phyloP scores from a whole-genome alignment of 2,888 invertebrate genomes.

The Drosophila fungiperda region DNA sequence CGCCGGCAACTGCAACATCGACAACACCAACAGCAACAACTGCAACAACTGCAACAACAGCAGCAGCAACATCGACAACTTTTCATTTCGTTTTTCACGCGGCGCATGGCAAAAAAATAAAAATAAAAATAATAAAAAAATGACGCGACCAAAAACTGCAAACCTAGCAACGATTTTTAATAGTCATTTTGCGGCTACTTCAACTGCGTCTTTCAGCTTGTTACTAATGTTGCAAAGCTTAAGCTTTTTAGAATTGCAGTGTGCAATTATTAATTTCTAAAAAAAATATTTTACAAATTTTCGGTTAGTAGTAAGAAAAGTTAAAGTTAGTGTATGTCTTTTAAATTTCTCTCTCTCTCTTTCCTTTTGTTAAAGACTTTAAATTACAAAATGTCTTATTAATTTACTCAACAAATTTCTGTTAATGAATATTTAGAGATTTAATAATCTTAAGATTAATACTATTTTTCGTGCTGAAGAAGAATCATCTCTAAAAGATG shows the following conservation, averaged over 20 bases:
- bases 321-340: not conserved
- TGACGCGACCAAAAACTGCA: slow-evolving; percentile 49
- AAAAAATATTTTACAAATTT: not conserved
- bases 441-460: too few relatives aligned
- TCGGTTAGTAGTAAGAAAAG: not conserved
- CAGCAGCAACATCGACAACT: slow-evolving; percentile 70
- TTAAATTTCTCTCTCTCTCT: not conserved
- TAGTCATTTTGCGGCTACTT: slow-evolving; percentile 15
- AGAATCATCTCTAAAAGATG: too few relatives aligned
- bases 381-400: not conserved
- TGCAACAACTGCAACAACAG: slow-evolving; percentile 3
- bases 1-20: slow-evolving; percentile 42
- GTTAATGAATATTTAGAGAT: too few relatives aligned
- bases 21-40: slow-evolving; percentile 32
- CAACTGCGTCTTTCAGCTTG: slow-evolving; percentile 22
- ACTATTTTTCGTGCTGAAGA: not conserved
- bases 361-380: not conserved
- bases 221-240: not conserved
- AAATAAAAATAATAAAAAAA: slow-evolving; percentile 21
- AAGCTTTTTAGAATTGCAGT: not conserved
- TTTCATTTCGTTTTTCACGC: slow-evolving; percentile 69
- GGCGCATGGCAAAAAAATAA: slow-evolving; percentile 54
- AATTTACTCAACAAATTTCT: not conserved
- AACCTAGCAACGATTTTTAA: slow-evolving; percentile 39
- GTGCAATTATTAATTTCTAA: not conserved